Evolutionary conservation across 1,140 invertebrate species (phyloP).

Genomic region (Euwallacea similis): DNA sequence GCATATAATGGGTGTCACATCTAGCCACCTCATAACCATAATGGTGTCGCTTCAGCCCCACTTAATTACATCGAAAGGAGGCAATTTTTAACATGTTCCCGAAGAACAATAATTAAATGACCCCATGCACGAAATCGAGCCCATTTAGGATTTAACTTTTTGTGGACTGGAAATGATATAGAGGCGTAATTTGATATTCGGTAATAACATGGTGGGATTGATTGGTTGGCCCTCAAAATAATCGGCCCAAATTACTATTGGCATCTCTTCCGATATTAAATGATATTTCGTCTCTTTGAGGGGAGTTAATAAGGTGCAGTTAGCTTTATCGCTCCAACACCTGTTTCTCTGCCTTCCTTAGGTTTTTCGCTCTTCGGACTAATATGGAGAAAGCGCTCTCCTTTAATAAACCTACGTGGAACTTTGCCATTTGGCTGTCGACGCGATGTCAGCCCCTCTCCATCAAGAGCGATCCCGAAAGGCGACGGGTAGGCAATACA

Average conservation of each 20-base stretch:
- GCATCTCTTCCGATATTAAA: slow-evolving; percentile 23
- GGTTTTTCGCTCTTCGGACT: not conserved
- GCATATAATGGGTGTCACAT: too few species aligned
- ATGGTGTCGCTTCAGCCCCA: not conserved
- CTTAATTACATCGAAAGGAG: not conserved
- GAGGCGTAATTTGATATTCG: slow-evolving; percentile 43
- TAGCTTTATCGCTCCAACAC: slow-evolving; percentile 41
- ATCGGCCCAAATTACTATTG: slow-evolving; percentile 43
- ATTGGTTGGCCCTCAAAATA: slow-evolving; percentile 47
- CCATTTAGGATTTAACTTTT: slow-evolving; percentile 30
- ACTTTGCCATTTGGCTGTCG: slow-evolving; percentile 1
- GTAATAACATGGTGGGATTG: slow-evolving; percentile 48
- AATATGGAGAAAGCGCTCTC: not conserved
- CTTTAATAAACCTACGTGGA: not conserved
- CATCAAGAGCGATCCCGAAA: not conserved
- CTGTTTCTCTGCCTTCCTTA: slow-evolving; percentile 27
- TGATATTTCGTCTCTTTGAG: slow-evolving; percentile 38
- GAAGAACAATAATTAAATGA: slow-evolving; percentile 16
- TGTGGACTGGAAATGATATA: slow-evolving; percentile 15
- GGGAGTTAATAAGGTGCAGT: slow-evolving; percentile 22
- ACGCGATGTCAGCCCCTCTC: not conserved
- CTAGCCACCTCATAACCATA: too few species aligned
- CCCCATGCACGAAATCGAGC: not conserved
- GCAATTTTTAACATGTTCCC: slow-evolving; percentile 11
- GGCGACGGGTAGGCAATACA: slow-evolving; percentile 1